Conservation (phyloP, 2,113 vertebrate genomes). For the Corythornis cristatus region DNA sequence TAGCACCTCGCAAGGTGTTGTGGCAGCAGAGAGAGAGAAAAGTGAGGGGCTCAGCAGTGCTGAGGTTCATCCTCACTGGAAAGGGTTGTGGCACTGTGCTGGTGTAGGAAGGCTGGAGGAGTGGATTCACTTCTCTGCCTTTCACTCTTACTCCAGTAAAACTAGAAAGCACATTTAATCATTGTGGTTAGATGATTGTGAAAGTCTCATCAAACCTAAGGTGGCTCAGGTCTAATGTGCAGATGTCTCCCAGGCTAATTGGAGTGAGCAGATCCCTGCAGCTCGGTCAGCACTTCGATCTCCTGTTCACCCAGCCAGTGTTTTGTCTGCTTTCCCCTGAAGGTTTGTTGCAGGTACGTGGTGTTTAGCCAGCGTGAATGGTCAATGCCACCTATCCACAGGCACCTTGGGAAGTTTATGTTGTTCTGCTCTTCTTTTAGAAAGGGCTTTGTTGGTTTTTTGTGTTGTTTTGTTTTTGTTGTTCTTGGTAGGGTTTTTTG, state of each 20-base stretch:
- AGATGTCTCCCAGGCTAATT: too few species aligned
- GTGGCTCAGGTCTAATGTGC: neutral
- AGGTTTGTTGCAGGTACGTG: neutral
- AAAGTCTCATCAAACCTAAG: neutral
- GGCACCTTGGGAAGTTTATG: neutral
- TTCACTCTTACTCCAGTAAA: neutral
- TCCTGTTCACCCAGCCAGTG: neutral
- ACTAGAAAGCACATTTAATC: neutral
- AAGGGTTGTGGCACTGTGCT: neutral
- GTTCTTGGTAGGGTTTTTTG: too few species aligned
- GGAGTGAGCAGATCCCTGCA: neutral
- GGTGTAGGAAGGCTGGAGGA: neutral
- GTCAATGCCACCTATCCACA: neutral
- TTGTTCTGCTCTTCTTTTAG: neutral
- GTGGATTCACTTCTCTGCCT: neutral
- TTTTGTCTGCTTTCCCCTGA: neutral
- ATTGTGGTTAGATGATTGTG: neutral
- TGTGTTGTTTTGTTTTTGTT: too few species aligned
- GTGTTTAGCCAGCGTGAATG: neutral
- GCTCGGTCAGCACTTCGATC: neutral
- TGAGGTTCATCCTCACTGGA: neutral
- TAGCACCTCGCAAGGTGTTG: neutral
- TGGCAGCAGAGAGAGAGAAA: neutral
- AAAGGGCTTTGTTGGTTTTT: neutral
- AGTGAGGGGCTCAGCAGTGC: neutral